phyloP scores from a whole-genome alignment of 35 echinoderm and acorn worm genomes.

The Ophioderma brevispina region DNA sequence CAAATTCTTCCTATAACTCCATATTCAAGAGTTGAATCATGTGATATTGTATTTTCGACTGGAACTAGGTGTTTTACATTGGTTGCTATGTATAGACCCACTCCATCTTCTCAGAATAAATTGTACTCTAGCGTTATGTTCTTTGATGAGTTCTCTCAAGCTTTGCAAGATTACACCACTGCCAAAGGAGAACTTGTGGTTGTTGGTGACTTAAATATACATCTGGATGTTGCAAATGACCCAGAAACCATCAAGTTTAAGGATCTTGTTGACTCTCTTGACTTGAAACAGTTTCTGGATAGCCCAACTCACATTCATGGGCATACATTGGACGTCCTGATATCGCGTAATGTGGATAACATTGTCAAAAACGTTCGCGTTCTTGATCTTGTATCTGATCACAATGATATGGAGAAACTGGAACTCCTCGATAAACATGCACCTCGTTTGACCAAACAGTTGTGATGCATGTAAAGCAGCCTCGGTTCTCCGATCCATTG shows the following conservation, averaged over 20 bases:
- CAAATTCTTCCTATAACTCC: too few species aligned
- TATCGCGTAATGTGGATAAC: background rate
- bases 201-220: slow-evolving; percentile 45
- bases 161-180: slow-evolving; percentile 28
- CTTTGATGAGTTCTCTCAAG: slow-evolving; percentile 24
- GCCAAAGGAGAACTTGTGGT: slow-evolving; percentile 42
- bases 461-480: background rate
- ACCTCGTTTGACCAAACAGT: background rate
- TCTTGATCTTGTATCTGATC: slow-evolving; percentile 22
- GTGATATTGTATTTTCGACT: slow-evolving; percentile 37
- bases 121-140: slow-evolving; percentile 27
- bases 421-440: slow-evolving; percentile 35
- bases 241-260: slow-evolving; percentile 17
- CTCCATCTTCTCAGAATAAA: slow-evolving; percentile 29
- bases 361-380: background rate
- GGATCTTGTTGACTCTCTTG: background rate
- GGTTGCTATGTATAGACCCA: slow-evolving; percentile 33
- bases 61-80: slow-evolving; percentile 42
- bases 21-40: slow-evolving; percentile 52
- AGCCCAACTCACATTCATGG: background rate
- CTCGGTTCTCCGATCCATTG: slow-evolving; percentile 17
- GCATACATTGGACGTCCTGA: background rate
- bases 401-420: background rate
- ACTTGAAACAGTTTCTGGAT: background rate
- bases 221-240: slow-evolving; percentile 32